These are phyloP conservation scores for Opisthocomus hoazin DNA, from an alignment of 2,113 vertebrate species.

Conservation along the genomic window DNA sequence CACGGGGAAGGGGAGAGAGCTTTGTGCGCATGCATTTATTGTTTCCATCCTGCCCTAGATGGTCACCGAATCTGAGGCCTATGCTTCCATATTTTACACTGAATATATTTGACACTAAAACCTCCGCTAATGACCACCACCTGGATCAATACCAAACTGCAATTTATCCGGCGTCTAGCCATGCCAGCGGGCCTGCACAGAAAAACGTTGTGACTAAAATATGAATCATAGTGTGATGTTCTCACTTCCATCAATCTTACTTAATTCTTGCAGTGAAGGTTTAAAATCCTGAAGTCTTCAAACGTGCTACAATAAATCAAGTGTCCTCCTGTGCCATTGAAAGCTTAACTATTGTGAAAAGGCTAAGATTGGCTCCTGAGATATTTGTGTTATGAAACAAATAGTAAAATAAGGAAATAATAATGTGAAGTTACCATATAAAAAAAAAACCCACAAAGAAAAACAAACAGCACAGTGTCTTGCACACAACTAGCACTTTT, in stretches of 20 bases:
- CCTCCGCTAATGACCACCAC: background rate
- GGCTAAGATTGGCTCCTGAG: background rate
- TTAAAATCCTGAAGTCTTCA: background rate
- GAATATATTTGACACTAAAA: background rate
- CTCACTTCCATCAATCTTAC: background rate
- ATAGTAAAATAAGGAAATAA: background rate
- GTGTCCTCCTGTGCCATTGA: background rate
- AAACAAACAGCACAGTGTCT: background rate
- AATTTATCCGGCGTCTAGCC: background rate
- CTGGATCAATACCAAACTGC: background rate
- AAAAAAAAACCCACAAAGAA: background rate
- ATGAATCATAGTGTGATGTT: background rate
- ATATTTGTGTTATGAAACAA: background rate
- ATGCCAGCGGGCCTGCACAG: background rate
- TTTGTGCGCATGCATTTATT: background rate
- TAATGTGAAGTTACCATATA: background rate
- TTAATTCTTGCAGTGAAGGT: background rate
- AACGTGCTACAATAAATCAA: background rate
- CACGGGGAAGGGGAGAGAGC: background rate
- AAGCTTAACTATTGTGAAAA: background rate
- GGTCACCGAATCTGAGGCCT: background rate
- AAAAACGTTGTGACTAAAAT: background rate
- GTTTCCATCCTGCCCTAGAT: background rate
- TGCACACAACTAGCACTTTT: background rate
- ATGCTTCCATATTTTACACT: background rate